Evolutionary conservation across 2,797 vertebrate genomes (phyloP), one percentile per base, ranked within the genome.

Genomic region (Nasua narica): DNA sequence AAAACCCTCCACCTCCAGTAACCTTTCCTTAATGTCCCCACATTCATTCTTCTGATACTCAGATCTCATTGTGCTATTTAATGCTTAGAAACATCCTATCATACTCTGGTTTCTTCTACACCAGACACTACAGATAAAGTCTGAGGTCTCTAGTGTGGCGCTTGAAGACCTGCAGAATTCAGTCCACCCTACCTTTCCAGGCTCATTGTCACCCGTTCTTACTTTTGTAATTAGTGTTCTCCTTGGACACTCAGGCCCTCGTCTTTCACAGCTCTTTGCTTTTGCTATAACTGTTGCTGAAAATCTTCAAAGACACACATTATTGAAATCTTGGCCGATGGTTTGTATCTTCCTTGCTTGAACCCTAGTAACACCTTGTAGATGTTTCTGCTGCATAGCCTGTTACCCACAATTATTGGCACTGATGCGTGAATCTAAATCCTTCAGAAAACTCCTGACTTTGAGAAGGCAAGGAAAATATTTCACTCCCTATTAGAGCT

Each of bases 401-500:
- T 76, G 16, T 69, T 78, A 81, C 48, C 16, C 43, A 52, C 19
- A 62, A 23, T 89, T 86, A 48, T 89, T 86, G 43, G 11, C 12
- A 60, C 16, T 29, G 23, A 69, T 18, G 4, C 14, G 35, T 74
- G 15, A 65, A 79, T 89, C 18, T 65, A 90, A 74, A 23, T 69
- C 21, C 23, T 95, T 91, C 58, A 87, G 29, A 87, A 93, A 95
- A 88, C 46, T 60, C 15, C 83, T 54, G 70, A 65, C n/a, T 76
- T 96, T 46, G 21, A 43, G 32, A 94, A 87, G n/a, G 21, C 19
- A 90, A 87, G 23, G 21, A 90, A 87, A 87, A 88, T 32, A 87
- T 27, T 1, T 85, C 19, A 56, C 54, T 95, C 0, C 14, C 10
- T 70, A 1, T 92, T 43, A 67, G 4, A 32, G 69, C 0, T 4